Evolutionary conservation across 2,888 invertebrate species (phyloP).

Genomic region (Siphonodentalium dalli): DNA sequence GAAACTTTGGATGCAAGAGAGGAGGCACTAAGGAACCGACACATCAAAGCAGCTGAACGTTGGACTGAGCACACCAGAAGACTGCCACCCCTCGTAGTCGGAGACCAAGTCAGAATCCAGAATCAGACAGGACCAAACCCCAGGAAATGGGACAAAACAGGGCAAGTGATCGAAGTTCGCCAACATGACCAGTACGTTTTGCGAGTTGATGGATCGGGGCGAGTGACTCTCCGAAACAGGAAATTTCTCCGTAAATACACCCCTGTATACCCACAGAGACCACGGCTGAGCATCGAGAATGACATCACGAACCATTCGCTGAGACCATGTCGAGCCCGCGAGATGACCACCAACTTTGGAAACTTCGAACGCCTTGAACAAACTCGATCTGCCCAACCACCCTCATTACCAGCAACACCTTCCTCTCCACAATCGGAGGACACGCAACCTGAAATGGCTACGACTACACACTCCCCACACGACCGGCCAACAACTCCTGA

Average conservation of each 20-base stretch:
- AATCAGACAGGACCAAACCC: conserved; percentile 24
- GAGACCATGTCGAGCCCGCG: no score
- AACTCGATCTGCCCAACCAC: no score
- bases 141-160: conserved; percentile 26
- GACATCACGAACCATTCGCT: no score
- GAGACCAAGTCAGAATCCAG: conserved; percentile 29
- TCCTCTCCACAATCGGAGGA: no score
- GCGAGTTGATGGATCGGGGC: conserved; percentile 28
- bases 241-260: conserved; percentile 27
- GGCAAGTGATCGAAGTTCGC: conserved; percentile 20
- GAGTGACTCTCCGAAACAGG: conserved; percentile 26
- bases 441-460: no score
- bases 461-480: no score
- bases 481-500: no score
- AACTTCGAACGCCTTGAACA: no score
- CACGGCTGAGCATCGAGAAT: no score
- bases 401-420: no score
- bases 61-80: conserved; percentile 23
- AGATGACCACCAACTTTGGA: no score
- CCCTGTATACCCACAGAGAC: no score
- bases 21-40: conserved; percentile 19
- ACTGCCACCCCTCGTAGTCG: conserved; percentile 24
- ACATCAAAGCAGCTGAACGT: conserved; percentile 19
- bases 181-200: conserved; percentile 31
- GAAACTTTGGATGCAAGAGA: conserved; percentile 16